Base-by-base conservation (phyloP, 2,113 vertebrate species). In the Mastomys natalensis region DNA sequence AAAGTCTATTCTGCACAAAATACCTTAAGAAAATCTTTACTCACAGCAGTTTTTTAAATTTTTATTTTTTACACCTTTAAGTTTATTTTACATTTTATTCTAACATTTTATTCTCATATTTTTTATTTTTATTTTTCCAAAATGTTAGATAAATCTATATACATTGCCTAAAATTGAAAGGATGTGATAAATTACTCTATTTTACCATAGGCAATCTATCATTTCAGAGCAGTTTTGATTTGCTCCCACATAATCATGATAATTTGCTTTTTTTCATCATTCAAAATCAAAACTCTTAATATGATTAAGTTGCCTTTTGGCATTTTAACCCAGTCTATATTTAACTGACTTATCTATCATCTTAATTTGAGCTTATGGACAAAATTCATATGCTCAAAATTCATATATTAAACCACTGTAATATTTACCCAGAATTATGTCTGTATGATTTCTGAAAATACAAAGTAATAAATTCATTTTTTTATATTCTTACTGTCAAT, bases 261-360 rank as follows among this genome's bases (percentile, higher is more conserved):
- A 91, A 82, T 89, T 94, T 90, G 22, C 60, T 81, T 7, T 80
- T 8, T 78, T 89, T 73, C n/a, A 91, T 55, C 17, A 93, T 91
- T 94, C 37, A 73, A 60, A n/a, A 73, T 48, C 45, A 73, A 94
- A 92, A 89, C 9, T 87, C 55, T 94, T 94, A 87, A 81, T 94
- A 78, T 93, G 37, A 86, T 77, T 76, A 95, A 15, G 11, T 86
- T 89, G 48, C 16, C 22, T 94, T 94, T 91, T 89, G 48, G 9
- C 13, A 16, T 74, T 93, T 94, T 84, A 85, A 48, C 29, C 37
- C 34, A 53, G 2, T 29, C 40, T 90, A 16, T 51, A 51, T n/a
- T 78, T 66, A 64, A 3, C 7, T 91, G 29, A 55, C 73, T 91
- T 95, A 87, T 37, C 66, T 64, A 86, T 24, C 22, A n/a, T 87